These are phyloP conservation scores for Dyspetes luteomarginatus DNA, from an alignment of 2,888 invertebrate species.

Conservation along the genomic window DNA sequence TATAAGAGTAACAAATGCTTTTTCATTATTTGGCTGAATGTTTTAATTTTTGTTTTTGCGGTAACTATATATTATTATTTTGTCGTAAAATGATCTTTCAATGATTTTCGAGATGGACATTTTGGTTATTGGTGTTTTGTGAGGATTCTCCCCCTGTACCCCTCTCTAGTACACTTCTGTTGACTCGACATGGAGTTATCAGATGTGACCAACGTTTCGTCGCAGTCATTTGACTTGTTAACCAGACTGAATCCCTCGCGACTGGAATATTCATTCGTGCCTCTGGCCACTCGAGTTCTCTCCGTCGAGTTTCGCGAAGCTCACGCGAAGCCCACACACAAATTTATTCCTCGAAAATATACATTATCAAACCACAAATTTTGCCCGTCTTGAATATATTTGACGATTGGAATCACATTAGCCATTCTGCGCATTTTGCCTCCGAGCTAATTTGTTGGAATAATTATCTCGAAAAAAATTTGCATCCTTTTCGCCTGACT, in stretches of 20 bases:
- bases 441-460: no score
- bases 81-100: no score
- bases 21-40: no score
- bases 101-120: no score
- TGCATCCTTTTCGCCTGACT: not conserved
- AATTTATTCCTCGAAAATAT: conserved; percentile 52
- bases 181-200: conserved; percentile 6
- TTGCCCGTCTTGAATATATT: conserved; percentile 40
- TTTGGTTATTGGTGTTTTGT: no score
- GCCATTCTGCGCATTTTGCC: no score
- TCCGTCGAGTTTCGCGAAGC: conserved; percentile 7
- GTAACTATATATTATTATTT: no score
- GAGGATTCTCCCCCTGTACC: not conserved
- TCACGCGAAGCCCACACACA: conserved; percentile 11
- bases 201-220: conserved; percentile 44
- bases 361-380: conserved; percentile 33
- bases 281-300: conserved; percentile 40
- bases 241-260: conserved; percentile 55
- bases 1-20: no score
- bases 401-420: conserved; percentile 9
- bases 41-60: no score
- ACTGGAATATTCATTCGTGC: conserved; percentile 62
- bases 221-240: conserved; percentile 61
- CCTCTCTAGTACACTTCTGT: conserved; percentile 1
- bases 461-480: not conserved